Evolutionary conservation across 2,797 vertebrate species (phyloP), one percentile per base, ranked within the genome.

Genomic region (Rhynchotus rufescens): DNA sequence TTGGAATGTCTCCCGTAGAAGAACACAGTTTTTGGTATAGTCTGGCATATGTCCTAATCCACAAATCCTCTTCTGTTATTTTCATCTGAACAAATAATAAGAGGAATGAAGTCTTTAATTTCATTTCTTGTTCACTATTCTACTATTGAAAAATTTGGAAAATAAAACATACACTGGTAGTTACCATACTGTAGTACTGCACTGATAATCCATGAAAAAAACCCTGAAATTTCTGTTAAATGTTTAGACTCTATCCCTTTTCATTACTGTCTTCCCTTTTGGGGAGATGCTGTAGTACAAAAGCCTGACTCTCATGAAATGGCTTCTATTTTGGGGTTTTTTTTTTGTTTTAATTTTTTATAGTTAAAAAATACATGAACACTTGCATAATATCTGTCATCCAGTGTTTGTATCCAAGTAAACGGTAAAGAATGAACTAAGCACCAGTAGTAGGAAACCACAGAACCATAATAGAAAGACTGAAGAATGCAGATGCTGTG

Each of bases 31-130:
- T 98, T 96, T 98, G 98, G 81, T 98, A 98, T 52, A 98, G 97
- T 89, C 98, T 97, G 91, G 98, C 98, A 28, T 98, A 98, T 2
- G 98, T 98, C 88, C 98, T 97, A 86, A 98, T 98, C 98, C 98
- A 98, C 15, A 98, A 88, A 87, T 98, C 98, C 42, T 98, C 98
- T 80, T 98, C 98, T 14, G 98, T 98, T 90, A 98, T 98, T 92
- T 97, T 98, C 98, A 98, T 98, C 98, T 98, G 84, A 64, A 92
- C 92, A 93, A 74, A 84, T 51, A 85, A 93, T 20, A 91, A 89
- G 16, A 86, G 49, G 68, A 94, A 80, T 25, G 54, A 83, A 16
- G 38, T 56, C 23, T 75, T 85, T 45, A 60, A 92, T 49, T 17
- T 84, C 8, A 23, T 78, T 89, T 81, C 15, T 60, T 61, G 9